A percentile compares a stretch with the other conserved stretches of the same genome.
Evolutionary conservation across 2,888 invertebrate genomes (phyloP).

Genomic region (Chloromyia formosa): DNA sequence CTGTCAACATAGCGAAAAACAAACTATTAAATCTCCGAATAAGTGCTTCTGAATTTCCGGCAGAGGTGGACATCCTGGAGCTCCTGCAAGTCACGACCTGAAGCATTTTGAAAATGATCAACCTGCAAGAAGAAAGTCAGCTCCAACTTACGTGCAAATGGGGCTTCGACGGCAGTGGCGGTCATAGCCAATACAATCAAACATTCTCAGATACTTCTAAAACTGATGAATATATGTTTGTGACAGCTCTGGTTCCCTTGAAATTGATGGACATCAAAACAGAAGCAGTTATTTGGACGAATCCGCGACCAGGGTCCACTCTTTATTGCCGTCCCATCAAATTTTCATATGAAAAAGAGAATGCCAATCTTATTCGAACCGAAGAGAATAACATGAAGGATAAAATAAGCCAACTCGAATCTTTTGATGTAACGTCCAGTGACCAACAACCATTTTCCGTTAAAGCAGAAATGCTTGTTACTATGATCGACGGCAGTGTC

Average conservation of each 20-base stretch:
- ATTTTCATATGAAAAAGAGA: constrained; percentile 6
- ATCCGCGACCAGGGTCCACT: constrained; percentile 1
- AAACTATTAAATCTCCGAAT: no score
- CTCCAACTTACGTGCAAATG: neutral
- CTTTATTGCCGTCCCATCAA: neutral
- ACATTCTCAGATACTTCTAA: neutral
- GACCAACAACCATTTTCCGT: neutral
- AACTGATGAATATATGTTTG: neutral
- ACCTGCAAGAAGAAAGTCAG: no score
- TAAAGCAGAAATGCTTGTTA: constrained; percentile 37
- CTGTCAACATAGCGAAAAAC: no score
- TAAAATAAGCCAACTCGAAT: neutral
- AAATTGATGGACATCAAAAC: neutral
- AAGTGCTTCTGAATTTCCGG: no score
- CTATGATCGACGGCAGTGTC: constrained; percentile 44
- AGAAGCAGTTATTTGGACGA: neutral
- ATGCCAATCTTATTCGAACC: neutral
- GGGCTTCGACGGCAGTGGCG: neutral
- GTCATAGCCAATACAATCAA: constrained; percentile 4
- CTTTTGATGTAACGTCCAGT: neutral
- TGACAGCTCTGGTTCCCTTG: neutral
- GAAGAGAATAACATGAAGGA: neutral
- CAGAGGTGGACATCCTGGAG: no score
- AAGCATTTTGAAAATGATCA: no score
- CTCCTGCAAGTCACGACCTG: no score